Evolutionary conservation across 2,113 vertebrate species (phyloP), one percentile per base, ranked within the genome.

Genomic region (Neogobius melanostomus): DNA sequence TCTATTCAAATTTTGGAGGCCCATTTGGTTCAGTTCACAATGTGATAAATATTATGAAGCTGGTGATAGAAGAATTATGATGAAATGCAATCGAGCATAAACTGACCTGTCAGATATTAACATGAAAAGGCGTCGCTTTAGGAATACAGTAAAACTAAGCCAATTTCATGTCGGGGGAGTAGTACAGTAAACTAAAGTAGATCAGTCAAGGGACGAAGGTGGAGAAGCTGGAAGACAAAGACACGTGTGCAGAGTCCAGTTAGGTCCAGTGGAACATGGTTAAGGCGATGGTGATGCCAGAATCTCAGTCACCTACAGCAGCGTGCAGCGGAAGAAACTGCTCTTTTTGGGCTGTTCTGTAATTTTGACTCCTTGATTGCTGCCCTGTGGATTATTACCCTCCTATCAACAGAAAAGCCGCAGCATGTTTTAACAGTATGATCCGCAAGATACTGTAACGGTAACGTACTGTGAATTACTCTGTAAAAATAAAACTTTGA

Each of bases 301-400:
- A 10, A 1, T 56, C 67, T 56, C 46, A 0, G 52, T 66, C 66
- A 59, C 53, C 90, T 98, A 99, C 93, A 98, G 95, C 72, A 99
- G 94, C 65, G 81, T 86, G 87, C 97, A 98, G 91, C 97, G 95
- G 91, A 98, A 98, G 91, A 98, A 96, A 87, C 94, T 95, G 95
- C 89, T 96, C 91, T 95, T 97, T 94, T 96, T 98, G 90, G 96
- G 95, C 77, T 94, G 96, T 63, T 98, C 96, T 8, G 95, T 89
- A 85, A 98, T 97, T 92, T 95, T 97, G 75, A 98, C 93, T 59
- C 95, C 96, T 70, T 96, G 96, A 91, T 67, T 95, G 91, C 94
- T 97, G 76, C 96, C 95, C 86, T 97, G 97, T 0, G 96, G 95
- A 89, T 93, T 98, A 81, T 95, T 98, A 77, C 95, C 96, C 93